Evolutionary conservation across 2,113 vertebrate species (phyloP), one percentile per base, ranked within the genome.

Genomic region (Fukomys damarensis): DNA sequence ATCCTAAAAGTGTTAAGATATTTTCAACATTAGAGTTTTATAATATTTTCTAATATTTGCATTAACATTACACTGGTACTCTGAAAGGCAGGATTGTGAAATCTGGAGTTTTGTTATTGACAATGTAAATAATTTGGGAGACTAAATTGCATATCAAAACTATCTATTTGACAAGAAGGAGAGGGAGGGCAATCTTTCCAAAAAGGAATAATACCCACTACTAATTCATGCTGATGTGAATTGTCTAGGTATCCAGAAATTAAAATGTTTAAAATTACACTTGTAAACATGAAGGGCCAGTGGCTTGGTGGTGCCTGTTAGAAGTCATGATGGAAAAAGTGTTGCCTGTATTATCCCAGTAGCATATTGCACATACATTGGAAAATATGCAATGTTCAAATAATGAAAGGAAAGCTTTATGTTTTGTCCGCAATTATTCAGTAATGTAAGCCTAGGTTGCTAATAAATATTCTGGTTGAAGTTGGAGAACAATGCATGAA

Each of bases 31-130:
- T 66, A 90, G 7, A 65, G 4, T 13, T 87, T 87, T n/a, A 58
- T 4, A 76, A 7, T 90, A 86, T 87, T 93, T 95, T 85, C 38
- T 72, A 84, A 92, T 11, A 90, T n/a, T 85, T 92, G 56, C 89
- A 89, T 89, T 30, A 59, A 24, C 94, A 24, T 89, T 54, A 35
- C 3, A 46, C 38, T 12, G 13, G 77, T 26, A 86, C 68, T 85
- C 43, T 79, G 19, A 89, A 93, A 95, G 95, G 35, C 20, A 90
- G 17, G 7, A 95, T 74, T 79, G 24, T 35, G 81, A 76, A 43
- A 94, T 58, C 32, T n/a, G 59, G 35, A 43, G 88, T 80, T 96
- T 58, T 90, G 24, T 12, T 70, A 24, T 2, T 24, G 28, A 24
- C n/a, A 95, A 59, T 59, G 10, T 68, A 86, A 89, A 38, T 63